These are phyloP conservation scores for Nettapus auritus DNA, from an alignment of 2,113 vertebrate genomes.

Conservation along the genomic window DNA sequence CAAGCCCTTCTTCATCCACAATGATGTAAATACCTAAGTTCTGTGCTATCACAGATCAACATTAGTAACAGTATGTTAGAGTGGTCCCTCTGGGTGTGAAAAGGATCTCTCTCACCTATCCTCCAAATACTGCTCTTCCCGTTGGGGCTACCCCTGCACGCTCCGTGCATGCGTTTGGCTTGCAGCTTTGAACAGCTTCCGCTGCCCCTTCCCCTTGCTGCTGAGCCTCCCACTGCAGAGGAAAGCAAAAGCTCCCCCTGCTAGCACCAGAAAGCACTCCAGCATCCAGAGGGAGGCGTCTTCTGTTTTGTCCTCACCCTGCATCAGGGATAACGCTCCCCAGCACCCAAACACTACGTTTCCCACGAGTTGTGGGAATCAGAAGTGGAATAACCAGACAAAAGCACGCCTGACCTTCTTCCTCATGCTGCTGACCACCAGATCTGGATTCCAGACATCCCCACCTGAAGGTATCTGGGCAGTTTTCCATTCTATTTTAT, in stretches of 20 bases:
- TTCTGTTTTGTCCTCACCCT: background rate
- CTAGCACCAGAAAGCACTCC: background rate
- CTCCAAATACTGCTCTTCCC: background rate
- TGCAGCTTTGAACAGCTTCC: background rate
- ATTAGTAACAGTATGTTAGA: background rate
- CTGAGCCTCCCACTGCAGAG: background rate
- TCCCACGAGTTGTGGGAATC: accelerated
- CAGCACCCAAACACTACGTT: accelerated
- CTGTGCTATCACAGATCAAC: background rate
- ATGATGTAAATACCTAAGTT: background rate
- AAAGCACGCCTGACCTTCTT: background rate
- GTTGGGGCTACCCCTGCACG: background rate
- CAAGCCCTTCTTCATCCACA: background rate
- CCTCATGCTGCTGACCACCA: background rate
- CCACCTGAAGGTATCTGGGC: background rate
- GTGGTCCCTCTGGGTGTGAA: background rate
- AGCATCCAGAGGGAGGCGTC: too few relatives aligned
- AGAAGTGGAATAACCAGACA: background rate
- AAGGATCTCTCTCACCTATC: background rate
- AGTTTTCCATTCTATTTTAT: background rate
- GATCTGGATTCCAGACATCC: too few relatives aligned
- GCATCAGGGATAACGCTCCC: background rate
- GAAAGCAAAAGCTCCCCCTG: background rate
- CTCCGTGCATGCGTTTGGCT: background rate
- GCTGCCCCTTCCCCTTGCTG: background rate